Base-by-base conservation (phyloP, 2,888 invertebrate species). In the Phengaris arion region DNA sequence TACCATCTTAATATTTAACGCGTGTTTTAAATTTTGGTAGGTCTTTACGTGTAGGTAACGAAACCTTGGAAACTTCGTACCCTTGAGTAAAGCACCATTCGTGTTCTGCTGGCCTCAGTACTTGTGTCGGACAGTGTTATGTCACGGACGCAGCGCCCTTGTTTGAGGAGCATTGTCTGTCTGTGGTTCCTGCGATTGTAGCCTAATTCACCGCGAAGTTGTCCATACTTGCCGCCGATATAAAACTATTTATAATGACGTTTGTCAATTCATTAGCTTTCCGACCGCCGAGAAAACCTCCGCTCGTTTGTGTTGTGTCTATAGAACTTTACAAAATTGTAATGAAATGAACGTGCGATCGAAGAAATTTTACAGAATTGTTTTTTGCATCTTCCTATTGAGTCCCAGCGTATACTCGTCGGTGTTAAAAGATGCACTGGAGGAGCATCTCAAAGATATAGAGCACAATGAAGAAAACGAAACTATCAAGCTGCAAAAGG, bases 101-200 rank as follows among this genome's bases (percentile, higher is more conserved):
- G 64, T 68, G 81, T 85, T 85, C 79, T 85, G 86, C 85, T 88
- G 88, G 89, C 92, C 90, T 92, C 83, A 79, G 80, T 83, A 81
- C 79, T 77, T 77, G 80, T 80, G 82, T 83, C 83, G 83, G 22
- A 22, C 81, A 80, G 83, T 84, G 87, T 83, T 85, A 83, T 91
- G 92, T 92, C 93, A 93, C 84, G 92, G 92, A 87, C 91, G 83
- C 80, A 76, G 81, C 83, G 81, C 80, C 82, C 80, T 81, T 81
- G 79, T 83, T 85, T 81, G 82, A 82, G 81, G 80, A 79, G 84
- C 85, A 92, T 92, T 93, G 92, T 93, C 83, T 81, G 81, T 85
- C 89, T 89, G 89, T 86, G 88, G 86, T 94, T 94, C 94, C 94
- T 91, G 90, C 87, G 88, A 94, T 94, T 94, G 94, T 94, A 82